These are phyloP conservation scores for Ormyrus pomaceus DNA, from an alignment of 2,888 invertebrate species.

Conservation along the genomic window DNA sequence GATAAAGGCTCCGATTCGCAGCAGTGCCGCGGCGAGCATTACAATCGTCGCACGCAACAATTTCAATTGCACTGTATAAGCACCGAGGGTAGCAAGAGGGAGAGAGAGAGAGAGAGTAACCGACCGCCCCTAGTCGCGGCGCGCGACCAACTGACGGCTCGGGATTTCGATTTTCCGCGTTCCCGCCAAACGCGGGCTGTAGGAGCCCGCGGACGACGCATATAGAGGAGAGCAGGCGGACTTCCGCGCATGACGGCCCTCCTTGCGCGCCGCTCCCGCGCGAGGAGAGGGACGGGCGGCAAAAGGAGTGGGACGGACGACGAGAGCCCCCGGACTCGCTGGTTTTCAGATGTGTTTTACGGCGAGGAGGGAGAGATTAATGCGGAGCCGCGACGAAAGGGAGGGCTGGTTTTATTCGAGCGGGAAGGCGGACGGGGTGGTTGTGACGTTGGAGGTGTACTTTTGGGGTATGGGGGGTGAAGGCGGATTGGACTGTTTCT, in stretches of 20 bases:
- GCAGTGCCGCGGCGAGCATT: too few relatives aligned
- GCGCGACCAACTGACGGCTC: slow-evolving; percentile 59
- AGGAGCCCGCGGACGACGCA: neutral
- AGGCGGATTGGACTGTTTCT: neutral
- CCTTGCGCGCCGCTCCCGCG: neutral
- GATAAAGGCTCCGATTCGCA: too few relatives aligned
- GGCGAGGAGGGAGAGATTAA: neutral
- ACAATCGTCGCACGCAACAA: too few relatives aligned
- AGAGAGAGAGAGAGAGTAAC: neutral
- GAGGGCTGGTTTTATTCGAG: neutral
- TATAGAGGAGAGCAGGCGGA: neutral
- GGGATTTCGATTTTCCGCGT: slow-evolving; percentile 53
- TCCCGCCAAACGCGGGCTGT: slow-evolving; percentile 47
- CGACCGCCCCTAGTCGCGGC: slow-evolving; percentile 57
- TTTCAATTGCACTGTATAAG: too few relatives aligned
- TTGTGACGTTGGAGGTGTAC: neutral
- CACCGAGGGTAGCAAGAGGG: neutral
- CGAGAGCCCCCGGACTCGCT: neutral
- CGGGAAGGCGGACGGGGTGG: neutral
- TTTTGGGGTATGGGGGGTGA: neutral
- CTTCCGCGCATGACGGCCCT: neutral
- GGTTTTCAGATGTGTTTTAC: too few relatives aligned
- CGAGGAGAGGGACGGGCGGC: neutral
- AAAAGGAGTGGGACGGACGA: neutral
- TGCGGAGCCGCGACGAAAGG: neutral